Percentiles rank a stretch among this genome's conserved stretches.
Evolutionary conservation across 1,140 invertebrate species (phyloP).

Genomic region (Drosophila watanabei): DNA sequence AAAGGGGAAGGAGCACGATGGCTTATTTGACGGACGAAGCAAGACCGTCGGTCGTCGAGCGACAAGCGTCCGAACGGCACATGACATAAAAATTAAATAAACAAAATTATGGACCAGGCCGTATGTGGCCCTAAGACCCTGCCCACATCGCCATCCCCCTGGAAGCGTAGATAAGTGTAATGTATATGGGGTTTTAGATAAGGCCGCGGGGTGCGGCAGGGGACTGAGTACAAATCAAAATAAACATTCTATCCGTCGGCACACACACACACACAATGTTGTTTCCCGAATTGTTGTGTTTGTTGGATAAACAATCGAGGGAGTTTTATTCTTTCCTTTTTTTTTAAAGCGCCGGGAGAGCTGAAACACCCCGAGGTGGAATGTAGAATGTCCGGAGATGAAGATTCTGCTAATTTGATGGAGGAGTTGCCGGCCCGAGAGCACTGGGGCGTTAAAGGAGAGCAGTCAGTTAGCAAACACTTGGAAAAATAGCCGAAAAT

Average conservation of each 20-base stretch:
- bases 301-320: conserved; percentile 74
- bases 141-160: not conserved
- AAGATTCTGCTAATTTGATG: conserved; percentile 39
- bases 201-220: conserved; percentile 1
- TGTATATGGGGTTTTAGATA: conserved; percentile 56
- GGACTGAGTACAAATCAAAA: conserved; percentile 71
- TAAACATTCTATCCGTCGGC: conserved; percentile 62
- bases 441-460: conserved; percentile 17
- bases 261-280: conserved; percentile 44
- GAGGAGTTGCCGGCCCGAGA: conserved; percentile 5
- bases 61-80: conserved; percentile 73
- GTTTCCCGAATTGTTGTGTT: conserved; percentile 74
- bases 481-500: not conserved
- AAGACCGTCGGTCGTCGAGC: conserved; percentile 36
- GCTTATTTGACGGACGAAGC: conserved; percentile 40
- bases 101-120: conserved; percentile 79
- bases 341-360: conserved; percentile 30
- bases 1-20: conserved; percentile 19
- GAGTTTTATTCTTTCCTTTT: conserved; percentile 46
- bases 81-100: conserved; percentile 84
- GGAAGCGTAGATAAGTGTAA: conserved; percentile 60
- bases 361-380: conserved; percentile 11
- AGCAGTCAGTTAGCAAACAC: conserved; percentile 28
- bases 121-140: conserved; percentile 56
- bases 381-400: conserved; percentile 5